These are phyloP conservation scores for Pardalotus punctatus DNA, from an alignment of 2,113 vertebrate species.

Conservation along the genomic window DNA sequence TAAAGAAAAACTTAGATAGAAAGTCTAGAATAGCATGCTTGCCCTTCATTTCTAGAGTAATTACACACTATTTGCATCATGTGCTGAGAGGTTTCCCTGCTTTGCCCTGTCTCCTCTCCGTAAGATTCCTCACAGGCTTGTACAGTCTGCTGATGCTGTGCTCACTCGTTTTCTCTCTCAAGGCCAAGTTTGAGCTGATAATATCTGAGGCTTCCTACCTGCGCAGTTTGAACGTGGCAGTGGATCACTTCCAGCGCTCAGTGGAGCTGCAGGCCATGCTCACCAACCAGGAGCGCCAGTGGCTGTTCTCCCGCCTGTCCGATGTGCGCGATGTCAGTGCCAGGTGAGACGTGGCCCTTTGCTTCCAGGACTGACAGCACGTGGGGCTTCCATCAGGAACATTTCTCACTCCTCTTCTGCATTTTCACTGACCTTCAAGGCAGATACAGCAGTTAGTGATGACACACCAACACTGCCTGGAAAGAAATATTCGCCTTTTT, in stretches of 20 bases:
- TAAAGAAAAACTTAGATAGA: not conserved
- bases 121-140: not conserved
- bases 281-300: conserved; percentile 87
- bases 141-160: not conserved
- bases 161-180: not conserved
- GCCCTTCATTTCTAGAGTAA: not conserved
- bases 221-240: conserved; percentile 89
- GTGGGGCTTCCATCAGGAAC: not conserved
- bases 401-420: not conserved
- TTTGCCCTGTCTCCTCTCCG: accelerated
- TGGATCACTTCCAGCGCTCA: conserved; percentile 90
- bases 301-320: conserved; percentile 92
- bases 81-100: not conserved
- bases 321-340: conserved; percentile 90
- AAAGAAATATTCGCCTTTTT: not conserved
- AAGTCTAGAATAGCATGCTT: not conserved
- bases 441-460: not conserved
- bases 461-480: not conserved
- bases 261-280: conserved; percentile 78
- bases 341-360: conserved; percentile 71
- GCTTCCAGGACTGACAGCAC: not conserved
- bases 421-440: not conserved
- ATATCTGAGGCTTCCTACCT: conserved; percentile 94
- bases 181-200: conserved; percentile 96
- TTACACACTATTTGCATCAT: not conserved